These are phyloP conservation scores for Sterna hirundo DNA, from an alignment of 2,113 vertebrate genomes.

Conservation along the genomic window DNA sequence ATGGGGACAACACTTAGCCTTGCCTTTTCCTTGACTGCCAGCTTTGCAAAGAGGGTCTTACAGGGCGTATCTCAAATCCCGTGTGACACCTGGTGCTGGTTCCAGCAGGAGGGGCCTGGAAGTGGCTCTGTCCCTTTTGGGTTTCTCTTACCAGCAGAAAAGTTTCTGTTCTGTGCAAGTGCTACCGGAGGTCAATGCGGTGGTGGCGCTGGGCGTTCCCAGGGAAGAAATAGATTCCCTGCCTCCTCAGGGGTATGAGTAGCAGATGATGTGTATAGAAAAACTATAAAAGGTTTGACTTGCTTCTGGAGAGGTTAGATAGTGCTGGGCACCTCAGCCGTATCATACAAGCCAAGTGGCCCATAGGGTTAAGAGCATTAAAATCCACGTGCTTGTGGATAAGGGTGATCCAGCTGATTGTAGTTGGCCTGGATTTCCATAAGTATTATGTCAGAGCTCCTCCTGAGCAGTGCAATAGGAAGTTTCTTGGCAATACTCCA, in stretches of 20 bases:
- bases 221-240: not conserved
- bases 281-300: not conserved
- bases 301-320: not conserved
- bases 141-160: not conserved
- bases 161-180: not conserved
- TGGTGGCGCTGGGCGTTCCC: not conserved
- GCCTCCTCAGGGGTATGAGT: not conserved
- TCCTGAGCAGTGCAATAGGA: not conserved
- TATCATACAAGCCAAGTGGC: not conserved
- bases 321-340: not conserved
- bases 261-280: not conserved
- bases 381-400: not conserved
- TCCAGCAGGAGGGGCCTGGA: not conserved
- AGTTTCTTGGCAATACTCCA: not conserved
- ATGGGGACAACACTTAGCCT: not conserved
- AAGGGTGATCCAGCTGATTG: not conserved
- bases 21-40: not conserved
- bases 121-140: not conserved
- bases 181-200: not conserved
- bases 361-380: not conserved
- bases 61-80: not conserved
- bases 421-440: not conserved
- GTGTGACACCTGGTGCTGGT: not conserved
- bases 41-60: not conserved
- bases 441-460: not conserved